Conservation (phyloP, 2,888 invertebrate genomes). For the Penaeus monodon region DNA sequence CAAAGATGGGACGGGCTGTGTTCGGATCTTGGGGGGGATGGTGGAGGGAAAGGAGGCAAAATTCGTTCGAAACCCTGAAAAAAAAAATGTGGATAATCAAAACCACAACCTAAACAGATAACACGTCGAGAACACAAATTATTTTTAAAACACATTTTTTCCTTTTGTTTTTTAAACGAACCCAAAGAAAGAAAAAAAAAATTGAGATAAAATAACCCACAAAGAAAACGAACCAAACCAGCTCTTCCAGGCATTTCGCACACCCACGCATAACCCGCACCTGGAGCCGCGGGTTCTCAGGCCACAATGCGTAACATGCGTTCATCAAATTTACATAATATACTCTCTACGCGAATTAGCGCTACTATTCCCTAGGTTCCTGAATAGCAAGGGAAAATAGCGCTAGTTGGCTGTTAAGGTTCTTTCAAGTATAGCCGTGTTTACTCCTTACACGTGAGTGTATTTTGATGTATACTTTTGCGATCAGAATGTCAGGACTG, state of each 20-base stretch:
- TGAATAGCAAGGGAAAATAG: background rate
- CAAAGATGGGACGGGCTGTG: slow-evolving; percentile 26
- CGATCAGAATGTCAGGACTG: no score
- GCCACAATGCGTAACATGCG: slow-evolving; percentile 21
- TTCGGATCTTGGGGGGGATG: background rate
- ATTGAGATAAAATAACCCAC: no score
- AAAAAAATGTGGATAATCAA: no score
- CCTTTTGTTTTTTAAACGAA: no score
- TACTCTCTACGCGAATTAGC: slow-evolving; percentile 29
- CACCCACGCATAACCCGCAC: slow-evolving; percentile 5
- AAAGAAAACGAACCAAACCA: no score
- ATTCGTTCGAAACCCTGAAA: background rate
- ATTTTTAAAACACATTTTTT: no score
- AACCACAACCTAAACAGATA: no score
- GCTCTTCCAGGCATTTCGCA: background rate
- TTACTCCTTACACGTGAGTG: background rate
- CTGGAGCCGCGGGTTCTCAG: background rate
- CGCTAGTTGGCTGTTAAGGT: background rate
- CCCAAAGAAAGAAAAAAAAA: no score
- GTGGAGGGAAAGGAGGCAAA: slow-evolving; percentile 7
- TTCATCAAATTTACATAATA: slow-evolving; percentile 42
- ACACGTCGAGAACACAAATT: no score
- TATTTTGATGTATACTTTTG: no score
- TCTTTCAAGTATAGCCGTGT: background rate
- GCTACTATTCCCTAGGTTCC: background rate